Base-by-base conservation (phyloP, 2,113 vertebrate species). In the Trichomycterus rosablanca region DNA sequence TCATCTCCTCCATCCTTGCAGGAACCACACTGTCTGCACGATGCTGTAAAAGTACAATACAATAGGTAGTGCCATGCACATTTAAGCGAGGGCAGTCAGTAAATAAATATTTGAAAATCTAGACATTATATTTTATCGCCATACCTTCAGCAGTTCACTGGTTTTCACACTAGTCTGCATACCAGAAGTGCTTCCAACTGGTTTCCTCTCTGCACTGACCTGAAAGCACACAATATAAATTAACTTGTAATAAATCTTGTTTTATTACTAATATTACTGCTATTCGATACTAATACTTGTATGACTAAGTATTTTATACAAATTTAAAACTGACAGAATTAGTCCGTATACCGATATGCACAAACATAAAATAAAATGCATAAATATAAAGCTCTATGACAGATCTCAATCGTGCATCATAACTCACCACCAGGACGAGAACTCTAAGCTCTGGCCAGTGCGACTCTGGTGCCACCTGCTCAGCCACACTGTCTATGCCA, bases 121-220 rank as follows among this genome's bases (percentile, higher is more conserved):
- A n/a, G n/a, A n/a, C n/a, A n/a, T n/a, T n/a, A n/a, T n/a, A n/a
- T n/a, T n/a, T n/a, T n/a, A n/a, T n/a, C 7, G 26, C 7, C 26
- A 30, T 75, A 97, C 96, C 92, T 90, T 90, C 54, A 98, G 77
- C 66, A 98, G 73, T 3, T 70, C 50, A 59, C 94, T 97, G 53
- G 95, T 97, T 71, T 91, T 68, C 67, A 97, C 91, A 0, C 94
- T 97, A 62, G 89, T 92, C 80, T 93, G 91, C 95, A 98, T 98
- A 20, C 96, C 94, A 0, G 58, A 84, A 0, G 93, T 97, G 84
- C 96, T 98, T 59, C 89, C 85, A 0, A 86, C 82, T 0, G 43
- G 83, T 68, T 98, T 98, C 74, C 75, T 86, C 60, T 94, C 89
- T 0, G 87, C 84, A 1, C 88, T 95, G 30, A 92, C 95, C 96